These are phyloP conservation scores for Ptyas mucosa DNA, from an alignment of 2,113 vertebrate species.

Conservation along the genomic window DNA sequence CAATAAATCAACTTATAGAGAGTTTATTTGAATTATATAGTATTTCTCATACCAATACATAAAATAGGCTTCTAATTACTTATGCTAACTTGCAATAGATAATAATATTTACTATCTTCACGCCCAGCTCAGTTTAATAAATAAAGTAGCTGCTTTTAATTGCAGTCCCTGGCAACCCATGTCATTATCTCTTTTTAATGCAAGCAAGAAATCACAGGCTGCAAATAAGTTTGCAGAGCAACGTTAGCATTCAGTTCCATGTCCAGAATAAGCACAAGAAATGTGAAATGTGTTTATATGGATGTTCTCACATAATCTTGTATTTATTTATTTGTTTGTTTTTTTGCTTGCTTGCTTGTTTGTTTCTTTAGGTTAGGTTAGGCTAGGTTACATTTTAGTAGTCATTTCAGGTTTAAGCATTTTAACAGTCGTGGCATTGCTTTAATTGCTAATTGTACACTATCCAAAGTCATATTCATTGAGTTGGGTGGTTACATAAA, in stretches of 20 bases:
- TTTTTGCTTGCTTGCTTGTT: no score
- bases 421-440: background rate
- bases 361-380: background rate
- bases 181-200: accelerated
- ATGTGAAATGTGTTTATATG: background rate
- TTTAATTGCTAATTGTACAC: background rate
- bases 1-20: background rate
- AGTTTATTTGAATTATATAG: background rate
- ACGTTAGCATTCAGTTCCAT: background rate
- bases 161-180: background rate
- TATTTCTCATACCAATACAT: background rate
- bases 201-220: background rate
- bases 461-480: background rate
- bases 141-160: accelerated
- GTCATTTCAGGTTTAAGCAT: background rate
- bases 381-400: background rate
- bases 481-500: background rate
- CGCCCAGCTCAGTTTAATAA: background rate
- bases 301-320: background rate
- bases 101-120: accelerated
- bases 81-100: background rate
- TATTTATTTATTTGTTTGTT: background rate
- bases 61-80: background rate
- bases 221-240: accelerated
- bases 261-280: background rate